These are phyloP conservation scores for Aporrectodea caliginosa DNA, from an alignment of 1,140 invertebrate species.

Conservation along the genomic window DNA sequence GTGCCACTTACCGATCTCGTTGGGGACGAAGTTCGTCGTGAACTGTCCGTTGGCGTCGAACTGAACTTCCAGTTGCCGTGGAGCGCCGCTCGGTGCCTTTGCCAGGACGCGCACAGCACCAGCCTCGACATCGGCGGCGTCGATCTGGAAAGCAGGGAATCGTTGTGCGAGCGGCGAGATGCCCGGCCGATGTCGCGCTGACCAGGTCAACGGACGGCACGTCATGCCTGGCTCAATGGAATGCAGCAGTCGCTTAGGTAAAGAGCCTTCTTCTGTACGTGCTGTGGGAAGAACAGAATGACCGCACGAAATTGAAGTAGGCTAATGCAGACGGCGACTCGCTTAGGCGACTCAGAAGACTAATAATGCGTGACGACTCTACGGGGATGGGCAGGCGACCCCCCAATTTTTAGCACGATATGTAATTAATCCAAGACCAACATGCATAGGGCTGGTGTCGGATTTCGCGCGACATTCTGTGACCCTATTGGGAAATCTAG, in stretches of 20 bases:
- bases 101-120: constrained; percentile 80
- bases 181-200: not conserved
- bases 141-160: constrained; percentile 61
- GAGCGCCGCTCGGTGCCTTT: constrained; percentile 76
- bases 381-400: not conserved
- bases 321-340: too few relatives aligned
- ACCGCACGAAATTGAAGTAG: too few relatives aligned
- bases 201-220: not conserved
- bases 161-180: not conserved
- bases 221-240: not conserved
- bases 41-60: constrained; percentile 71
- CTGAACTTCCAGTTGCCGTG: constrained; percentile 64
- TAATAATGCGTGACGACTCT: not conserved
- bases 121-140: constrained; percentile 64
- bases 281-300: too few relatives aligned
- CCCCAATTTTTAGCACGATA: not conserved
- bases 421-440: too few relatives aligned
- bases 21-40: constrained; percentile 89
- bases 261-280: not conserved
- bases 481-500: too few relatives aligned
- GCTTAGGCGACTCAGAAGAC: too few relatives aligned
- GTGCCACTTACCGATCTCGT: constrained; percentile 72
- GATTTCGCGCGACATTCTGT: too few relatives aligned
- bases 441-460: too few relatives aligned
- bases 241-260: not conserved